phyloP scores from a whole-genome alignment of 2,113 vertebrate genomes.

The Tor tambroides region DNA sequence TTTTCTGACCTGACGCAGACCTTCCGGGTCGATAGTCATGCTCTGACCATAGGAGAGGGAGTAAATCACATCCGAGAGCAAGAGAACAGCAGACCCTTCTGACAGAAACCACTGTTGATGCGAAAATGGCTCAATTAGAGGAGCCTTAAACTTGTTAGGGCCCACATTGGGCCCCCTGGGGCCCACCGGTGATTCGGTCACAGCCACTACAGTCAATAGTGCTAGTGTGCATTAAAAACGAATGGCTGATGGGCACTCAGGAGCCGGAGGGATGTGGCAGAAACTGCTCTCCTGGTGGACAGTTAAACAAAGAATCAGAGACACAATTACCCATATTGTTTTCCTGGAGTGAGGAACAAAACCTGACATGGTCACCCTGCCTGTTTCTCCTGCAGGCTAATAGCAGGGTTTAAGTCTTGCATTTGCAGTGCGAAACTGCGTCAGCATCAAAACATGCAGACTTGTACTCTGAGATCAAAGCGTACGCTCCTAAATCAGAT shows the following conservation, averaged over 20 bases:
- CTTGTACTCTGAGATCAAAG: slow-evolving; percentile 67
- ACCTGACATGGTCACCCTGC: slow-evolving; percentile 50
- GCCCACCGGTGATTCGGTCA: slow-evolving; percentile 33
- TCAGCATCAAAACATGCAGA: slow-evolving; percentile 63
- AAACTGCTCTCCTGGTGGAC: slow-evolving; percentile 75
- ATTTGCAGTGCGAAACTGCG: neutral
- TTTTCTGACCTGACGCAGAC: slow-evolving; percentile 61
- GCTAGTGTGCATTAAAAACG: slow-evolving; percentile 73
- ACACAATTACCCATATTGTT: slow-evolving; percentile 73
- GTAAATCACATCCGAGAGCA: slow-evolving; percentile 59
- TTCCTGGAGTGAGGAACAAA: slow-evolving; percentile 70
- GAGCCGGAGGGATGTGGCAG: slow-evolving; percentile 67
- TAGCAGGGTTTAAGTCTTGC: slow-evolving; percentile 63
- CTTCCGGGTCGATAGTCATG: slow-evolving; percentile 58
- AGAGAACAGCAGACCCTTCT: slow-evolving; percentile 63
- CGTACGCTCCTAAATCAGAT: slow-evolving; percentile 61
- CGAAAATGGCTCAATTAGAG: slow-evolving; percentile 79
- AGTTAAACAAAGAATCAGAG: slow-evolving; percentile 75
- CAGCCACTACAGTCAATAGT: slow-evolving; percentile 69
- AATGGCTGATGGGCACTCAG: slow-evolving; percentile 70
- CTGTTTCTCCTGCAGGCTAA: slow-evolving; percentile 65
- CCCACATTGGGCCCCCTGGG: slow-evolving; percentile 61
- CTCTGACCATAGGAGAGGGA: slow-evolving; percentile 57
- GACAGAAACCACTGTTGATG: slow-evolving; percentile 72
- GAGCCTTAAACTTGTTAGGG: slow-evolving; percentile 72